phyloP scores from a whole-genome alignment of 2,797 vertebrate genomes.

The Netta rufina region DNA sequence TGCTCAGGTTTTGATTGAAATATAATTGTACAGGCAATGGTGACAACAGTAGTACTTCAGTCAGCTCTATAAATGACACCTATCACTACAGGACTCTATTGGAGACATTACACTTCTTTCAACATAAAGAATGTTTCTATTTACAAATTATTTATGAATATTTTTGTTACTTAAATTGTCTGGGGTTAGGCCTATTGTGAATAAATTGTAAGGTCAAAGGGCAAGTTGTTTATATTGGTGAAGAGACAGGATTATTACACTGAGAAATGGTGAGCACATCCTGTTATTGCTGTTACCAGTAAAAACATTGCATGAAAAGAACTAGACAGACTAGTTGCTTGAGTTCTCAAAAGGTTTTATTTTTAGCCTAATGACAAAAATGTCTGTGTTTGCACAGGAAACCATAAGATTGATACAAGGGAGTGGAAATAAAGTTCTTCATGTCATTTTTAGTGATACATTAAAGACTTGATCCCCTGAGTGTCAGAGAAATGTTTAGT shows the following conservation, averaged over 20 bases:
- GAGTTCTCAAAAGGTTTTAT: constrained; percentile 65
- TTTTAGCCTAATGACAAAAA: constrained; percentile 78
- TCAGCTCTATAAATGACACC: neutral
- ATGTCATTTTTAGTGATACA: constrained; percentile 31
- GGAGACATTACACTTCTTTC: neutral
- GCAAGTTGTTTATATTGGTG: constrained; percentile 37
- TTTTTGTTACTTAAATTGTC: constrained; percentile 55
- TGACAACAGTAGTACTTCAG: neutral
- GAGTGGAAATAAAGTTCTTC: constrained; percentile 48
- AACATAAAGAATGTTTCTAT: neutral
- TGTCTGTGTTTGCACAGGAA: constrained; percentile 78
- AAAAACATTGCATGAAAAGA: constrained; percentile 49
- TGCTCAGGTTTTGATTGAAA: neutral
- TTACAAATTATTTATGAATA: constrained; percentile 57
- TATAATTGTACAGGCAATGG: neutral
- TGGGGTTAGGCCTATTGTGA: constrained; percentile 24
- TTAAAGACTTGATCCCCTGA: neutral
- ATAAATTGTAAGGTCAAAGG: constrained; percentile 53
- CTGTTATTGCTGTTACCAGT: constrained; percentile 49
- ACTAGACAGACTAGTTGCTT: constrained; percentile 62
- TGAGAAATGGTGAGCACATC: constrained; percentile 40
- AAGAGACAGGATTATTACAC: constrained; percentile 25
- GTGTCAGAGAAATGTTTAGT: neutral
- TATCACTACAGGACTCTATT: neutral
- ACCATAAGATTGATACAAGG: constrained; percentile 61